Evolutionary conservation across 2,113 vertebrate genomes (phyloP), one percentile per base, ranked within the genome.

Genomic region (Fulica atra): DNA sequence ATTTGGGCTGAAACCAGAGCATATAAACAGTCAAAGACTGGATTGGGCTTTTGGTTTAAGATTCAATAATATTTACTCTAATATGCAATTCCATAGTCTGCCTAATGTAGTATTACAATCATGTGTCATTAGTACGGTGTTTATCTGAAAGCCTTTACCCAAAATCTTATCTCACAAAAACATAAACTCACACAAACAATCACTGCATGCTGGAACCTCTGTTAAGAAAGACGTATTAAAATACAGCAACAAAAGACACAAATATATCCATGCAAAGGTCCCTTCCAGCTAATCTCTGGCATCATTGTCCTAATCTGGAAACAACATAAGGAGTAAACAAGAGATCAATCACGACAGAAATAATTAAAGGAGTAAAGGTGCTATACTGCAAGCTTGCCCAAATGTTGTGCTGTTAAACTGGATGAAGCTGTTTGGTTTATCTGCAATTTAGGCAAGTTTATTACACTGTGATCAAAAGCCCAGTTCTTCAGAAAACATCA

Each of bases 141-240:
- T 91, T 68, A 79, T 46, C 53, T 71, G 65, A 94, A 88, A 92
- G 38, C 6, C 16, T 80, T 77, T 71, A 81, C 69, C 6, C 26
- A 77, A 83, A 88, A 88, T 66, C 63, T 92, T 88, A 88, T 5
- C 72, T 92, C 76, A 88, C 60, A 90, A 78, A 89, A 93, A 36
- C 36, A 83, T 28, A 66, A 83, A 84, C 18, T 33, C 59, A 17
- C 3, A 50, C 85, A 94, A 94, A 40, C 31, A 88, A 84, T 81
- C 60, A 74, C 33, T 60, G 33, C 17, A 66, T 2, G 0, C 33
- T 35, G 42, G 24, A 86, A 83, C 33, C 5, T 73, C 31, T 2
- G 2, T 63, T 18, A 38, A 73, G 25, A 61, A 77, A 72, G 7
- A 54, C 1, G 1, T 28, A 61, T 42, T 83, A 42, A 88, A 92